Evolutionary conservation across 2,797 vertebrate species (phyloP).

Genomic region (Helicolenus hilgendorfi): DNA sequence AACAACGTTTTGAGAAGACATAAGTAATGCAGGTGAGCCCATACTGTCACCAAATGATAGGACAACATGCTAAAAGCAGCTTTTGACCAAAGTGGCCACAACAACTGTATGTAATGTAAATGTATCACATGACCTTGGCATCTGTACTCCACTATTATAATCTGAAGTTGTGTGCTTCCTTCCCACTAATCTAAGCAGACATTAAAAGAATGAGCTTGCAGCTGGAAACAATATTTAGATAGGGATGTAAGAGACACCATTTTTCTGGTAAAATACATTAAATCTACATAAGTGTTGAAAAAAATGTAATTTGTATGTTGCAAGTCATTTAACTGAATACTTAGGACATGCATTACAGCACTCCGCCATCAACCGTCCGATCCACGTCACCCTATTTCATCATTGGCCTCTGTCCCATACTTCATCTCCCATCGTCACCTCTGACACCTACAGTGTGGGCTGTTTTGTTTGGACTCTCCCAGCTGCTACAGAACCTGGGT

Average conservation of each 20-base stretch:
- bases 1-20: too few species aligned
- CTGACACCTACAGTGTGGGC: background rate
- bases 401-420: background rate
- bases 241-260: conserved; percentile 45
- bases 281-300: background rate
- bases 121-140: background rate
- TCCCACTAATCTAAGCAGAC: background rate
- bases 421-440: background rate
- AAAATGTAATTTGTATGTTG: background rate
- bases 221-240: conserved; percentile 54
- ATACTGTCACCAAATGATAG: background rate
- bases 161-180: background rate
- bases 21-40: background rate
- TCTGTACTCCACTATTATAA: background rate
- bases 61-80: background rate
- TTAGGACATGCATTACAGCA: background rate
- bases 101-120: background rate
- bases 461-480: background rate
- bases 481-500: background rate
- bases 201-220: conserved; percentile 15
- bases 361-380: background rate
- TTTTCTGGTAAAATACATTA: conserved; percentile 20
- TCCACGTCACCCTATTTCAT: background rate
- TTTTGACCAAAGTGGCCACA: background rate
- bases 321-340: background rate